These are phyloP conservation scores for Pseudorhiza aurosa DNA, from an alignment of 30 jellyfish, hydroid and myxozoan species.

Conservation along the genomic window DNA sequence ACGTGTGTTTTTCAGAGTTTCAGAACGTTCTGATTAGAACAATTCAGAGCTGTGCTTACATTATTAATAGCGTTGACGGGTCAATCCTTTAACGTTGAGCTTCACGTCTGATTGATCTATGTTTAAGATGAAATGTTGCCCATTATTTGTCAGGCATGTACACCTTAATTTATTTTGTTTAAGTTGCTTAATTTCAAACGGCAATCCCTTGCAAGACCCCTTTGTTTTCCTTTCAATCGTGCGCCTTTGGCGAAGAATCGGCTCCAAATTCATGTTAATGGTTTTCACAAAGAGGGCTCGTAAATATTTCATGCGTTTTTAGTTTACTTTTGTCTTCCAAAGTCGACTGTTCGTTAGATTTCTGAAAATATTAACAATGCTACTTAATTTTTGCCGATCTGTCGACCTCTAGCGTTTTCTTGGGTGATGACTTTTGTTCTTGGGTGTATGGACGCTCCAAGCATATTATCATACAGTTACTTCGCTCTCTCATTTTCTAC, in stretches of 20 bases:
- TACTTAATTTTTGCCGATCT: neutral
- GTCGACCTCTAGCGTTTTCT: neutral
- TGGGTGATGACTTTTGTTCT: no score
- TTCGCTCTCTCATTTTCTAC: neutral
- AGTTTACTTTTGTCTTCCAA: neutral
- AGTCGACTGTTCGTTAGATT: slow-evolving; percentile 7
- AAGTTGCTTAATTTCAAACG: neutral
- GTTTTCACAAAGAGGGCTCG: neutral
- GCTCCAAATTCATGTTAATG: slow-evolving; percentile 4
- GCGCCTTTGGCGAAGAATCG: neutral
- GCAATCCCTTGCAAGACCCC: neutral
- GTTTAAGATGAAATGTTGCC: neutral
- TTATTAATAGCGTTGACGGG: neutral
- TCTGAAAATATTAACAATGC: neutral
- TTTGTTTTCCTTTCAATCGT: neutral
- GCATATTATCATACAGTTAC: neutral
- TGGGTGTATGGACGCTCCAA: no score
- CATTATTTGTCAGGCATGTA: neutral
- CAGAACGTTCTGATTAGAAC: neutral
- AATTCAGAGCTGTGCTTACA: neutral
- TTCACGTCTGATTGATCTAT: neutral
- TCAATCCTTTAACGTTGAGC: neutral
- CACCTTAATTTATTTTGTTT: neutral
- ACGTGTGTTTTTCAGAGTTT: neutral
- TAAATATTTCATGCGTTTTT: slow-evolving; percentile 1